A percentile compares a stretch with the other conserved stretches of the same genome.
Conservation (phyloP, 2,797 vertebrate species). For the Zenarchopterus dispar region DNA sequence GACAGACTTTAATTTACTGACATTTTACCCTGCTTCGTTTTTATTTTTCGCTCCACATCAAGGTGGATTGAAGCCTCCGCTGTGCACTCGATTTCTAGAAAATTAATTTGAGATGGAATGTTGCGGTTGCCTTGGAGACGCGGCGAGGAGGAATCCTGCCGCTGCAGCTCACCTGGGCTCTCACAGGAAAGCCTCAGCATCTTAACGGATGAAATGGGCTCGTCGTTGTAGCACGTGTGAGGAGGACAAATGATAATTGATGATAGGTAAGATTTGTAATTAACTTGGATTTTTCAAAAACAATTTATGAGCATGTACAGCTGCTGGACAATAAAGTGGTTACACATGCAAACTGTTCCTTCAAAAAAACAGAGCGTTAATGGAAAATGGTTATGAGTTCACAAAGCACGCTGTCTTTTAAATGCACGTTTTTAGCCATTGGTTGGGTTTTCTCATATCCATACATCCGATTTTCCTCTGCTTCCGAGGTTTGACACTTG, state of each 20-base stretch:
- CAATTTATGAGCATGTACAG: neutral
- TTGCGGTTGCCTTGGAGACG: slow-evolving; percentile 73
- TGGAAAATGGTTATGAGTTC: neutral
- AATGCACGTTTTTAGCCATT: neutral
- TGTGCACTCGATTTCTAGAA: slow-evolving; percentile 51
- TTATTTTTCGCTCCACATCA: slow-evolving; percentile 20
- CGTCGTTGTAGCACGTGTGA: slow-evolving; percentile 26
- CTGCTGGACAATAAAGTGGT: neutral
- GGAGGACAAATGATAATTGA: slow-evolving; percentile 24
- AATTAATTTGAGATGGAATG: slow-evolving; percentile 69
- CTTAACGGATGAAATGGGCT: slow-evolving; percentile 46
- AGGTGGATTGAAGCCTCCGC: slow-evolving; percentile 48
- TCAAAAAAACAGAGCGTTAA: neutral
- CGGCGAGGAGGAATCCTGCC: slow-evolving; percentile 29
- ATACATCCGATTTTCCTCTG: neutral
- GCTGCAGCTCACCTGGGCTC: slow-evolving; percentile 55
- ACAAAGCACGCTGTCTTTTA: neutral
- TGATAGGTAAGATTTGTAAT: slow-evolving; percentile 35
- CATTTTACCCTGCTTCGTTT: slow-evolving; percentile 38
- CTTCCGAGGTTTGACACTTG: neutral
- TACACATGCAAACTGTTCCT: neutral
- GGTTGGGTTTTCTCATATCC: neutral
- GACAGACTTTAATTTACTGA: slow-evolving; percentile 40
- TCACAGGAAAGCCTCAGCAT: slow-evolving; percentile 33
- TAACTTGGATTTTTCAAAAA: slow-evolving; percentile 40